Evolutionary conservation across 2,113 vertebrate genomes (phyloP), one percentile per base, ranked within the genome.

Genomic region (Silurus meridionalis): DNA sequence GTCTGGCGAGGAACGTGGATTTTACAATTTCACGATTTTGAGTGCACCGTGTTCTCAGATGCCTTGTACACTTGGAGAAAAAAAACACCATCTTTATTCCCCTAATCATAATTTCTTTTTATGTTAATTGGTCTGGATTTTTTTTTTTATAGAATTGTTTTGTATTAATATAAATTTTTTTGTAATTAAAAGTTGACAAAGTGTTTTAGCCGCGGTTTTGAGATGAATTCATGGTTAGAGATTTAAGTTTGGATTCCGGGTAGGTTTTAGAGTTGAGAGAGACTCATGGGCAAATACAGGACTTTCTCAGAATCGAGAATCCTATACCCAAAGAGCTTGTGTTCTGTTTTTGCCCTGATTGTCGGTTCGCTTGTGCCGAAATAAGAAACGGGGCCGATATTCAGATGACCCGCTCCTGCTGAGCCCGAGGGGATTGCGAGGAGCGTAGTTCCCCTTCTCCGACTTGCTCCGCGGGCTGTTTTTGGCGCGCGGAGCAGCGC

Each of bases 401-500:
- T 67, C 66, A 85, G 48, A 85, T 77, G 67, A 81, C 83, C 78
- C 28, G 66, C 67, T 82, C 74, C 69, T 82, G 78, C 83, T 57
- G 66, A 25, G 77, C 80, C 83, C 80, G 75, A 13, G 64, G 86
- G 88, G 84, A 80, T 63, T 71, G 25, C 80, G 78, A 78, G 85
- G 84, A 79, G 85, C 78, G 82, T 84, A 85, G 80, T 89, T 89
- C 71, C 78, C 85, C 83, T 77, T 78, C 37, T 88, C 80, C 52
- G 50, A 69, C 78, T 72, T 46, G 74, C 82, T 80, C 84, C 21
- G 84, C 60, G 74, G 84, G 80, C 86, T 86, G 85, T 86, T 82
- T 87, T 83, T 69, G 80, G 50, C 74, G 25, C 72, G 25, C 37
- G 11, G 61, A 77, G 58, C 88, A 72, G 75, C 53, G 15, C 55